A percentile compares a stretch with the other conserved stretches of the same genome.
These are phyloP conservation scores for Amphipyra berbera DNA, from an alignment of 2,888 invertebrate genomes.

Conservation along the genomic window DNA sequence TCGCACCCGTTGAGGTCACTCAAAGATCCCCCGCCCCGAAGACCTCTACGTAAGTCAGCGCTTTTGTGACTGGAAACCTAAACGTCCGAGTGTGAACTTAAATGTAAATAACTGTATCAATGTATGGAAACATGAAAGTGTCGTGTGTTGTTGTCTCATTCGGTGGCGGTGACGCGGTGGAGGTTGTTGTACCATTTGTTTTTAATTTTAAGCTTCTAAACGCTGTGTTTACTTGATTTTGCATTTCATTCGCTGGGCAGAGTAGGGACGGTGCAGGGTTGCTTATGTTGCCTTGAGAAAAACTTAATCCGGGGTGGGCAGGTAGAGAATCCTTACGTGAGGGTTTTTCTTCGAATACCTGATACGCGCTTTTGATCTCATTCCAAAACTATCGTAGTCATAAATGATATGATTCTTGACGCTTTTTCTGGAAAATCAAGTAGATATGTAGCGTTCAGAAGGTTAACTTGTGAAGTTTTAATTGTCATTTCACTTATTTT, in stretches of 20 bases:
- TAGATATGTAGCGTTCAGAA: conserved; percentile 14
- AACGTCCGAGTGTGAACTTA: conserved; percentile 72
- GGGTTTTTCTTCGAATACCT: too few species aligned
- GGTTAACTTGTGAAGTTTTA: conserved; percentile 12
- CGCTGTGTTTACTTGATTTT: conserved; percentile 9
- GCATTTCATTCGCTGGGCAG: not conserved
- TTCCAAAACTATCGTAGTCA: too few species aligned
- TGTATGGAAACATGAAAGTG: conserved; percentile 70
- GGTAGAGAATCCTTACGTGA: too few species aligned
- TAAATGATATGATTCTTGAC: too few species aligned
- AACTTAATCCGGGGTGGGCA: too few species aligned
- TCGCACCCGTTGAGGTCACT: conserved; percentile 84
- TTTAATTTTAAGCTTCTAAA: conserved; percentile 42
- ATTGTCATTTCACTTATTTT: conserved; percentile 13
- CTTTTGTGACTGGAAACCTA: conserved; percentile 72
- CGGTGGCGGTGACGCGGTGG: conserved; percentile 62
- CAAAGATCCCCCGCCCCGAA: conserved; percentile 77
- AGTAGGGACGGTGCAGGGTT: too few species aligned
- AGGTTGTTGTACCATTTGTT: conserved; percentile 46
- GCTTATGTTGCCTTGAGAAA: too few species aligned
- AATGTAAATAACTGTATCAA: conserved; percentile 80
- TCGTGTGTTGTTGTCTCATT: conserved; percentile 62
- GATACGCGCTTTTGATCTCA: too few species aligned
- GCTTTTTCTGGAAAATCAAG: too few species aligned
- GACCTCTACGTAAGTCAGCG: conserved; percentile 85